A percentile compares a stretch with the other conserved stretches of the same genome.
phyloP scores from a whole-genome alignment of 2,113 vertebrate genomes.

The Cynopterus brachyotis region DNA sequence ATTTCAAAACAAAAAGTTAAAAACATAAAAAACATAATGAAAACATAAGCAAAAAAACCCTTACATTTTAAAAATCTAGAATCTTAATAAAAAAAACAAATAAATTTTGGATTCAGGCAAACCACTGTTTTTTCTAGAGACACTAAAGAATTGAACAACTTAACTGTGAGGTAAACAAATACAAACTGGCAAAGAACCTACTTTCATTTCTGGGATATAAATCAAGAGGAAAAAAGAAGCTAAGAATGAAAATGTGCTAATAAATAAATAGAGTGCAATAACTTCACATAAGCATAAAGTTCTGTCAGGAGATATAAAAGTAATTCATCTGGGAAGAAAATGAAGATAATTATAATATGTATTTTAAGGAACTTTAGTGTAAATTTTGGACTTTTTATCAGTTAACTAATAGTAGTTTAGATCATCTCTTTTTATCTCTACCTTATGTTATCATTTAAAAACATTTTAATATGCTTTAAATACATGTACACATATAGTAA shows the following conservation, averaged over 20 bases:
- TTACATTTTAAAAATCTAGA: not conserved
- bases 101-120: not conserved
- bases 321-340: not conserved
- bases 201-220: not conserved
- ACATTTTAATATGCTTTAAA: not conserved
- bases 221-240: not conserved
- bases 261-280: not conserved
- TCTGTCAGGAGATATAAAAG: not conserved
- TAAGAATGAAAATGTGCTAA: not conserved
- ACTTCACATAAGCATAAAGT: not conserved
- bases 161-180: not conserved
- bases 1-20: not conserved
- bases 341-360: not conserved
- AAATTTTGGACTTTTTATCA: not conserved
- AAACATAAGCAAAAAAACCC: not conserved
- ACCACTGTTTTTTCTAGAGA: not conserved
- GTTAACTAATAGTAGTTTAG: not conserved
- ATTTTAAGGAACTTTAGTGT: not conserved
- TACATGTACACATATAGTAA: not conserved
- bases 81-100: not conserved
- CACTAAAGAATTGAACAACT: not conserved
- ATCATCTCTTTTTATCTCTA: not conserved
- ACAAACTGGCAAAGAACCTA: not conserved
- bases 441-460: not conserved
- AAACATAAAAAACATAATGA: not conserved